Conservation (phyloP, 2,797 vertebrate species). For the Falco concolor region DNA sequence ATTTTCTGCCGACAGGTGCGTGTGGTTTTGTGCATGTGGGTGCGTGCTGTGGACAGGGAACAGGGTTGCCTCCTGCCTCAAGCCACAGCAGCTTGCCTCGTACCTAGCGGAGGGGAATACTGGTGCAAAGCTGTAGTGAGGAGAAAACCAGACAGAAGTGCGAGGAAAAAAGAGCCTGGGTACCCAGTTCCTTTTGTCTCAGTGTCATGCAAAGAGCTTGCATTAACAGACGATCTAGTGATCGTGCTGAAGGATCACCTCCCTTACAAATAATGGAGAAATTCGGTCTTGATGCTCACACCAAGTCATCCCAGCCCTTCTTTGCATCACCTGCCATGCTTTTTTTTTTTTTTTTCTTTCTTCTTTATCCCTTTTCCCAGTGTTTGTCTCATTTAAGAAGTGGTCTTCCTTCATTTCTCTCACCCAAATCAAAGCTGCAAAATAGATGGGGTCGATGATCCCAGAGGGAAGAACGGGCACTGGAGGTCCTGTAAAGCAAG, state of each 20-base stretch:
- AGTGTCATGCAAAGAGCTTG: neutral
- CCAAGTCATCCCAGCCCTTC: neutral
- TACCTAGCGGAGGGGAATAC: neutral
- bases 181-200: neutral
- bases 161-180: neutral
- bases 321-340: neutral
- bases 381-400: neutral
- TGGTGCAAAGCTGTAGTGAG: neutral
- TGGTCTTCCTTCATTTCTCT: neutral
- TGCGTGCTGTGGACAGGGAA: neutral
- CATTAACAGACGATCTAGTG: neutral
- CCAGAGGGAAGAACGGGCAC: neutral
- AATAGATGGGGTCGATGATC: neutral
- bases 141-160: neutral
- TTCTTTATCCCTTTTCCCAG: neutral
- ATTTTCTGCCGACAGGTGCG: neutral
- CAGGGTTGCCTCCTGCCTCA: fast-evolving
- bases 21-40: neutral
- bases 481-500: neutral
- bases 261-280: neutral
- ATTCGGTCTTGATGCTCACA: neutral
- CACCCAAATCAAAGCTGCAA: neutral
- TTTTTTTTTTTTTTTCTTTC: neutral
- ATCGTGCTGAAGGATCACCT: neutral
- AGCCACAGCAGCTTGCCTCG: neutral